Evolutionary conservation across 2,888 invertebrate genomes (phyloP), one percentile per base, ranked within the genome.

Genomic region (Loripinus fragilis): DNA sequence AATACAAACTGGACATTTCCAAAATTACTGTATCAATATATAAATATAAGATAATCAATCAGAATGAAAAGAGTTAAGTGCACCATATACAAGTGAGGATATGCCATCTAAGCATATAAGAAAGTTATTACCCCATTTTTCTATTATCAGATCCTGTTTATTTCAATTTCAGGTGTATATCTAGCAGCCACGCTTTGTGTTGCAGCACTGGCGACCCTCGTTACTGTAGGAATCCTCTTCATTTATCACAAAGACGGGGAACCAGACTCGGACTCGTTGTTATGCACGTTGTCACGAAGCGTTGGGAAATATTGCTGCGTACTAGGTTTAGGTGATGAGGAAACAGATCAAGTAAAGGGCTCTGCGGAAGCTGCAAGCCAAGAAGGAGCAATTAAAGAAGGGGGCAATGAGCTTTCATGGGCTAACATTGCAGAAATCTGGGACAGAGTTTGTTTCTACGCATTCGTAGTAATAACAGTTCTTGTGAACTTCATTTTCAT

Each of bases 391-490:
- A 38, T 8, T 5, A 38, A 38, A 38, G 38, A 38, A 38, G 38
- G 38, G 7, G 12, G 38, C 38, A 12, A 12, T 8, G 48, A 52
- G 25, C 30, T 82, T 1, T 77, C 77, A 0, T 83, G 77, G 79
- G 45, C 69, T 23, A 69, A 80, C 12, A 38, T 80, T 0, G 79
- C 79, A 15, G 41, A 35, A 12, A 66, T 80, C 12, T 66, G 77
- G 38, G 82, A 83, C 64, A 74, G 69, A 28, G 70, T 79, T 20
- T 80, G 74, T 52, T 83, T 77, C 52, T 70, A 72, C 25, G n/a
- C 67, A 0, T 83, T 74, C 42, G 68, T 77, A 30, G 45, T 73
- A 3, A 0, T 71, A 0, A 76, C 76, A 20, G 12, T 67, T 28
- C 12, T 71, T 2, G 52, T 55, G 68, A 71, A 76, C n/a, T 33